These are phyloP conservation scores for Betta splendens DNA, from an alignment of 2,797 vertebrate genomes.

Conservation along the genomic window DNA sequence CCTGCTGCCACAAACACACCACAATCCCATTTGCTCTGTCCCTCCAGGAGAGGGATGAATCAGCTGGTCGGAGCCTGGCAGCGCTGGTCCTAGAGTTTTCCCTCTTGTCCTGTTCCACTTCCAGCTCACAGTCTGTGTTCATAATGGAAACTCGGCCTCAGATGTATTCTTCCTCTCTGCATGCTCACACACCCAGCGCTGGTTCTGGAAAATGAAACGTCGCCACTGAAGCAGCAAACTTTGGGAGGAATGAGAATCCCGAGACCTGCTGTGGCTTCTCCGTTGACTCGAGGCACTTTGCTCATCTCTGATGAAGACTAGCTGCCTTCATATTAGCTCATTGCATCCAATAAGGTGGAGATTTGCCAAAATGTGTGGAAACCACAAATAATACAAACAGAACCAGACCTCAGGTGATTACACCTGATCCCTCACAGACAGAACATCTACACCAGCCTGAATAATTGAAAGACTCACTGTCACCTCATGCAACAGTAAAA, in stretches of 20 bases:
- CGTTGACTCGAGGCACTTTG: too few species aligned
- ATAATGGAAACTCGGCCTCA: conserved; percentile 35
- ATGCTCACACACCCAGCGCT: conserved; percentile 33
- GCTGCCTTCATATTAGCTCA: too few species aligned
- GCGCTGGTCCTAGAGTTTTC: conserved; percentile 48
- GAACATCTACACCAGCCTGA: too few species aligned
- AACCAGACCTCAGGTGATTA: too few species aligned
- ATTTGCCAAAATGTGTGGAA: too few species aligned
- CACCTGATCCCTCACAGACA: too few species aligned
- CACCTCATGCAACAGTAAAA: too few species aligned
- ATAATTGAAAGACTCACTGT: too few species aligned
- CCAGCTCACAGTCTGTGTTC: conserved; percentile 40
- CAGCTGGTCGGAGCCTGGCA: conserved; percentile 37
- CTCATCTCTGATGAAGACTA: too few species aligned
- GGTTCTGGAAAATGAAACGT: conserved; percentile 48
- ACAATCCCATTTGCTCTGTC: conserved; percentile 37
- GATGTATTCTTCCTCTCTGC: conserved; percentile 37
- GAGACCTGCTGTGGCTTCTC: conserved; percentile 14
- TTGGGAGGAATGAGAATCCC: conserved; percentile 30
- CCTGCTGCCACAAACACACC: conserved; percentile 32
- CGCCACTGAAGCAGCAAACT: conserved; percentile 33
- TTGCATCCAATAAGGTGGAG: too few species aligned
- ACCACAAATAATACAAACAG: too few species aligned
- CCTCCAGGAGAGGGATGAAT: conserved; percentile 50
- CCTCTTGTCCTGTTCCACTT: conserved; percentile 59